Conservation (phyloP, 1,140 invertebrate species). For the Cylas formicarius region DNA sequence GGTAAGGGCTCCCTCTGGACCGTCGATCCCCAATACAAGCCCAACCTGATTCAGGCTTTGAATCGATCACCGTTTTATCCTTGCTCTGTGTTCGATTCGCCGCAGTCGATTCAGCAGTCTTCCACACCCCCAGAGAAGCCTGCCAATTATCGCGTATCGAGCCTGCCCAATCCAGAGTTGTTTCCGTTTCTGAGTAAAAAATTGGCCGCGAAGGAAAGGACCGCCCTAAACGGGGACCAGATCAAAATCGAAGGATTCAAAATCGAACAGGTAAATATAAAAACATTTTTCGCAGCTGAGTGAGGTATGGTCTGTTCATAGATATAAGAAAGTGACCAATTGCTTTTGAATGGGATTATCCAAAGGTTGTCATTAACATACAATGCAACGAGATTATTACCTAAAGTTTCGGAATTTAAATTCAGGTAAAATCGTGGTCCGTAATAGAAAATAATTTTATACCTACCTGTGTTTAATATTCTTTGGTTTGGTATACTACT, state of each 20-base stretch:
- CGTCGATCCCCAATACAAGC: slow-evolving; percentile 81
- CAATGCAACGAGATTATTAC: too few species aligned
- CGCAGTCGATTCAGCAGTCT: slow-evolving; percentile 4
- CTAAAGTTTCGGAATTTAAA: too few species aligned
- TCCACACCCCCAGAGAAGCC: slow-evolving; percentile 20
- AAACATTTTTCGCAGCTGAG: too few species aligned
- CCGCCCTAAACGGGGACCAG: slow-evolving; percentile 5
- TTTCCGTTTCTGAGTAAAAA: slow-evolving; percentile 71
- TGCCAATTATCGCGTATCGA: slow-evolving; percentile 36
- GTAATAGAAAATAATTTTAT: too few species aligned
- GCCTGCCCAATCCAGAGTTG: slow-evolving; percentile 62
- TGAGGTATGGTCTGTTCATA: too few species aligned
- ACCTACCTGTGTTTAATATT: too few species aligned
- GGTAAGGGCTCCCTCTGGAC: slow-evolving; percentile 94
- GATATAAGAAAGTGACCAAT: too few species aligned
- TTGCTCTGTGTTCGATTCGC: slow-evolving; percentile 46
- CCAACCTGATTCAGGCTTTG: slow-evolving; percentile 76
- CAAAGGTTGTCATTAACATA: too few species aligned
- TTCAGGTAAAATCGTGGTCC: too few species aligned
- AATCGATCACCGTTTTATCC: slow-evolving; percentile 77
- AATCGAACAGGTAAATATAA: slow-evolving; percentile 10
- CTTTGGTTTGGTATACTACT: too few species aligned
- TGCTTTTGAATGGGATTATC: too few species aligned
- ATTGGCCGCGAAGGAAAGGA: slow-evolving; percentile 45
- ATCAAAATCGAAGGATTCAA: too few species aligned